Conservation (phyloP, 1,140 invertebrate genomes). For the Drosophila baimaii region DNA sequence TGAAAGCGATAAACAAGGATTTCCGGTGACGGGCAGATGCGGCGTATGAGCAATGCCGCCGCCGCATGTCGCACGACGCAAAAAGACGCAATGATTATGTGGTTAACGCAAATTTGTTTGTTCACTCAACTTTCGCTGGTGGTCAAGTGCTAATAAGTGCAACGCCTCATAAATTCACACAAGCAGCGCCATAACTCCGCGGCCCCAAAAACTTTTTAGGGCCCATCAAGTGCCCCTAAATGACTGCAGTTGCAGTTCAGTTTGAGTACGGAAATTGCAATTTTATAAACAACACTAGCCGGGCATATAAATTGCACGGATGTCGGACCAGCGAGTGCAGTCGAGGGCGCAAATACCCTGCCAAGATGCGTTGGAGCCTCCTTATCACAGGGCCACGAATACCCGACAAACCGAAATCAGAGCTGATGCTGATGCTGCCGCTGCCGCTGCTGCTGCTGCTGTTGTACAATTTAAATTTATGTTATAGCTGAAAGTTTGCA, state of each 20-base stretch:
- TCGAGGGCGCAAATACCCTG: slow-evolving; percentile 33
- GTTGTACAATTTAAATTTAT: slow-evolving; percentile 75
- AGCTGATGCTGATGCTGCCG: slow-evolving; percentile 1
- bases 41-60: slow-evolving; percentile 58
- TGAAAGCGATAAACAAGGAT: slow-evolving; percentile 84
- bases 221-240: slow-evolving; percentile 66
- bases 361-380: not conserved
- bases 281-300: slow-evolving; percentile 59
- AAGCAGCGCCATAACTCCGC: slow-evolving; percentile 38
- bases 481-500: slow-evolving; percentile 76
- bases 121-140: slow-evolving; percentile 57
- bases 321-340: not conserved
- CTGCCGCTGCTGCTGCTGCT: slow-evolving; percentile 7
- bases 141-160: slow-evolving; percentile 54
- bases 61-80: slow-evolving; percentile 20
- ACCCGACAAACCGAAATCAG: slow-evolving; percentile 36
- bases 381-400: not conserved
- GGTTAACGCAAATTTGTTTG: slow-evolving; percentile 76
- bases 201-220: slow-evolving; percentile 49
- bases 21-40: slow-evolving; percentile 55
- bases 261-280: slow-evolving; percentile 59
- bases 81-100: slow-evolving; percentile 71
- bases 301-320: slow-evolving; percentile 46
- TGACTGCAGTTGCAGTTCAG: slow-evolving; percentile 75
- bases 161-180: slow-evolving; percentile 36